phyloP scores from a whole-genome alignment of 2,888 invertebrate species.

The Noctua janthe region DNA sequence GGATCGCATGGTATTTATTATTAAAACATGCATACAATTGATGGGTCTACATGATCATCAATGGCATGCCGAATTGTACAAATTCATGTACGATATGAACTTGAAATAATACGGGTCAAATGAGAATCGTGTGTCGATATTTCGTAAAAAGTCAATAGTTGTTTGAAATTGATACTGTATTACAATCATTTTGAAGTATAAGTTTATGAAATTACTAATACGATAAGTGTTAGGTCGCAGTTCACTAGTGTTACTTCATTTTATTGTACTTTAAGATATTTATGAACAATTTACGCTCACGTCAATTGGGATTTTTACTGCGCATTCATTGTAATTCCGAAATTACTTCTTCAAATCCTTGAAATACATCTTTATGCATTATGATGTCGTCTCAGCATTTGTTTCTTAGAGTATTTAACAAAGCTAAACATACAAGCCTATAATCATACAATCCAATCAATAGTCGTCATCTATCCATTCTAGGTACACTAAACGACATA shows the following conservation, averaged over 20 bases:
- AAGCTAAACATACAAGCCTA: background rate
- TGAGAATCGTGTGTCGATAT: slow-evolving; percentile 51
- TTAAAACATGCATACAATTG: slow-evolving; percentile 43
- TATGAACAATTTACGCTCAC: slow-evolving; percentile 44
- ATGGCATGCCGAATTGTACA: slow-evolving; percentile 53
- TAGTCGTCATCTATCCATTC: background rate
- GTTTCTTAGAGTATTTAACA: background rate
- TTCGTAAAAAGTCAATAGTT: slow-evolving; percentile 45
- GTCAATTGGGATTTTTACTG: slow-evolving; percentile 20
- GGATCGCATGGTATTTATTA: slow-evolving; percentile 52
- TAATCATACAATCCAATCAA: background rate
- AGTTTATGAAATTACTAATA: slow-evolving; percentile 46
- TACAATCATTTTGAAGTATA: slow-evolving; percentile 36
- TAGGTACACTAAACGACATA: background rate
- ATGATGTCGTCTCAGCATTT: background rate
- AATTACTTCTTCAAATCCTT: background rate
- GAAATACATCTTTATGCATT: background rate
- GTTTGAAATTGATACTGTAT: slow-evolving; percentile 35
- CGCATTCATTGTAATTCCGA: slow-evolving; percentile 32
- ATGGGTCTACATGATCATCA: slow-evolving; percentile 32
- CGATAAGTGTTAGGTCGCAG: slow-evolving; percentile 44
- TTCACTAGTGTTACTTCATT: slow-evolving; percentile 49
- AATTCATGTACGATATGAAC: slow-evolving; percentile 53
- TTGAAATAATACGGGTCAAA: slow-evolving; percentile 57
- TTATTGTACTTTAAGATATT: slow-evolving; percentile 41